Conservation (phyloP, 1,140 invertebrate species). For the Lepidurus arcticus region DNA sequence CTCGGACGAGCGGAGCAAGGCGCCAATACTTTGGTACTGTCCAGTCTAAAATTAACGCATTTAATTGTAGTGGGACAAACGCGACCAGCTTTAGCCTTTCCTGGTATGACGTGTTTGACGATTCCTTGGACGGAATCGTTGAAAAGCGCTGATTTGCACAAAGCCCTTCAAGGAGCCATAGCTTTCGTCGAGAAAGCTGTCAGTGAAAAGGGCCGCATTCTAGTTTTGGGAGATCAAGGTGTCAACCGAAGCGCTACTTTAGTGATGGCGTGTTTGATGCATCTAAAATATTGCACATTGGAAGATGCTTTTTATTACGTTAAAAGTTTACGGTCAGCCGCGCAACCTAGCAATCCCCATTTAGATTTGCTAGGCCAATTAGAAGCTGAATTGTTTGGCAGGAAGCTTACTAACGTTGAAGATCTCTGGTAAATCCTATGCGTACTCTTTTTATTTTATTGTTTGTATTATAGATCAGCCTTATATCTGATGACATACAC, state of each 20-base stretch:
- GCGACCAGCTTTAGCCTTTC: constrained; percentile 39
- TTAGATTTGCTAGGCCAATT: constrained; percentile 39
- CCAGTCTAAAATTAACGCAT: constrained; percentile 40
- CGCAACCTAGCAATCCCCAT: constrained; percentile 38
- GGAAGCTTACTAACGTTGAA: constrained; percentile 39
- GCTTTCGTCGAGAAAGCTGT: constrained; percentile 38
- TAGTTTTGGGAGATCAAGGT: constrained; percentile 42
- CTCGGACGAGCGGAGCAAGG: constrained; percentile 42
- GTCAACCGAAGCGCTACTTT: constrained; percentile 41
- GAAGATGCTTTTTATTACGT: constrained; percentile 44
- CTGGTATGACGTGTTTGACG: constrained; percentile 40
- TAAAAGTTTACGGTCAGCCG: constrained; percentile 40
- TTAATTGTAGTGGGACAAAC: constrained; percentile 40
- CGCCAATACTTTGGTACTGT: constrained; percentile 37
- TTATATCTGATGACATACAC: background rate
- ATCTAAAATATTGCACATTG: constrained; percentile 39
- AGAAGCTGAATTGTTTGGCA: constrained; percentile 42
- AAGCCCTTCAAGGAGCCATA: constrained; percentile 33
- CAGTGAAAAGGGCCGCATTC: constrained; percentile 38
- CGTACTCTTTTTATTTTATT: background rate
- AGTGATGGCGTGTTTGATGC: constrained; percentile 41
- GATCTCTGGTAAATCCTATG: constrained; percentile 37
- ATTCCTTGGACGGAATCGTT: constrained; percentile 38
- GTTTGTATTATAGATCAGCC: background rate
- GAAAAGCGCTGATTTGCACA: constrained; percentile 30